These are phyloP conservation scores for Heliocidaris tuberculata DNA, from an alignment of 35 echinoderm and acorn worm species.

Conservation along the genomic window DNA sequence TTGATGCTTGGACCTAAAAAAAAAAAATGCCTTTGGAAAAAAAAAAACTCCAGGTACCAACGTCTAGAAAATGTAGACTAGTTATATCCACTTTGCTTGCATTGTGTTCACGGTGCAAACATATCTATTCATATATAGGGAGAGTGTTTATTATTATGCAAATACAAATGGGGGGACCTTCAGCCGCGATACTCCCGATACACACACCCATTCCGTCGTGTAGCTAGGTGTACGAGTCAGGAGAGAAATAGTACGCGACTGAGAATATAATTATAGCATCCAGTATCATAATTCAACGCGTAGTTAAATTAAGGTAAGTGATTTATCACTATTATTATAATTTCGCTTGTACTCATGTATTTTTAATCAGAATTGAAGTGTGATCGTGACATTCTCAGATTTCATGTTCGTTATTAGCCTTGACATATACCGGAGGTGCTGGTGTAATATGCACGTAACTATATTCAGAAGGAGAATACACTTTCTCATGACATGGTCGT, in stretches of 20 bases:
- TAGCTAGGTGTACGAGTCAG: not conserved
- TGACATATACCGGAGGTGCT: no score
- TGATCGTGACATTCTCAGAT: no score
- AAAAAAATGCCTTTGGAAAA: no score
- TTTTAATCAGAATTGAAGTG: no score
- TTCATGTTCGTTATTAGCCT: no score
- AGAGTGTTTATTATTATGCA: conserved; percentile 1
- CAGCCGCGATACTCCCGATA: not conserved
- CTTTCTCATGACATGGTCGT: no score
- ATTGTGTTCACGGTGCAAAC: not conserved
- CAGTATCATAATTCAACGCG: not conserved
- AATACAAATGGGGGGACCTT: not conserved
- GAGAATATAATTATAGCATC: not conserved
- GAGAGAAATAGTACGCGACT: not conserved
- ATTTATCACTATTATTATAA: not conserved
- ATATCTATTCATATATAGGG: not conserved
- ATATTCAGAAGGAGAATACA: no score
- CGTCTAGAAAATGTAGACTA: not conserved
- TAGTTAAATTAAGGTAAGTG: not conserved
- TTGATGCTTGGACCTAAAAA: no score
- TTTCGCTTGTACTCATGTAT: no score
- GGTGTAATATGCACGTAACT: no score
- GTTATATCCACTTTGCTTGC: not conserved
- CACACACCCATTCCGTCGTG: not conserved
- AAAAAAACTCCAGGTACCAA: no score